These are phyloP conservation scores for Sylvietta virens DNA, from an alignment of 2,113 vertebrate species.

Conservation along the genomic window DNA sequence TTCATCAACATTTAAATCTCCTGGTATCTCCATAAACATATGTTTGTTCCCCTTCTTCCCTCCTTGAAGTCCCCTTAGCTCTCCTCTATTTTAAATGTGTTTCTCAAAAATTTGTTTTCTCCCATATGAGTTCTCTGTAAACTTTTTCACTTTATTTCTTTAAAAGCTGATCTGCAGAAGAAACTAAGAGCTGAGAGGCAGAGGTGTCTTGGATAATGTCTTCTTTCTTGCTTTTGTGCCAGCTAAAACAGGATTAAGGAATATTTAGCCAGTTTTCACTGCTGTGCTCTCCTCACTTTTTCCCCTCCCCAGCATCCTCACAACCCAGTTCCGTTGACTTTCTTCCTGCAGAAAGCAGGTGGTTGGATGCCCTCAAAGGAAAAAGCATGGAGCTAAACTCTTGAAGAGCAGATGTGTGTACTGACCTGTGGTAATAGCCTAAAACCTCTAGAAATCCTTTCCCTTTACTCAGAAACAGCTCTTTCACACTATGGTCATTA, in stretches of 20 bases:
- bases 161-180: neutral
- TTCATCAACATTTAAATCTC: conserved; percentile 42
- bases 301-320: neutral
- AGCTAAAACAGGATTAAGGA: neutral
- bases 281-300: neutral
- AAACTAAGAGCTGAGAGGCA: neutral
- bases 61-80: neutral
- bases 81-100: neutral
- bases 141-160: neutral
- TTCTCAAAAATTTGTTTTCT: neutral
- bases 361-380: neutral
- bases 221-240: neutral
- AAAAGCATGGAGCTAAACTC: neutral
- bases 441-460: neutral
- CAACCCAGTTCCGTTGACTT: neutral
- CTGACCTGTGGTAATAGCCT: neutral
- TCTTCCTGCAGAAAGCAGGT: conserved; percentile 3
- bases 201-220: neutral
- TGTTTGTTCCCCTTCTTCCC: neutral
- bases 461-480: neutral
- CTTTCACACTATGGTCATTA: neutral
- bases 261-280: neutral
- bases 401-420: conserved; percentile 13
- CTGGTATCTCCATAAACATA: conserved; percentile 21
- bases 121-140: neutral